Percentiles rank a stretch among this genome's conserved stretches.
Conservation (phyloP, 2,797 vertebrate species). For the Galago senegalensis region DNA sequence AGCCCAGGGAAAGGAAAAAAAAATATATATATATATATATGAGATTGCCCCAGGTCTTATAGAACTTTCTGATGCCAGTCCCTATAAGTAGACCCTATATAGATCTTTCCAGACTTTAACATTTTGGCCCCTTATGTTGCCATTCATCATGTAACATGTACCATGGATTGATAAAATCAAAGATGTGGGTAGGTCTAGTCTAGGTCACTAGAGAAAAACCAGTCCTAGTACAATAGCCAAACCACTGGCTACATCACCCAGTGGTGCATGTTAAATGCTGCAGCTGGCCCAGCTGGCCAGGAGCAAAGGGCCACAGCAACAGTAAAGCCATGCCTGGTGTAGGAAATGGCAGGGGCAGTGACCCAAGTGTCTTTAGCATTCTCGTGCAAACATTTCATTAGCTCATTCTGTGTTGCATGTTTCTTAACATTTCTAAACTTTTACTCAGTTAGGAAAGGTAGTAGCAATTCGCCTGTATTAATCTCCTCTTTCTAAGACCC, state of each 20-base stretch:
- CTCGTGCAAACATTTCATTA: background rate
- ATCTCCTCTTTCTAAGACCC: background rate
- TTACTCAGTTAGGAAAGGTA: background rate
- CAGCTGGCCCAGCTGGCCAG: background rate
- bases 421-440: background rate
- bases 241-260: background rate
- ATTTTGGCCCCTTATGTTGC: background rate
- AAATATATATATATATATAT: no score
- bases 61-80: background rate
- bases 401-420: background rate
- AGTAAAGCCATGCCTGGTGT: background rate
- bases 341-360: background rate
- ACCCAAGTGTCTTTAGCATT: background rate
- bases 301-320: background rate
- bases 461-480: background rate
- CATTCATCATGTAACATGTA: background rate
- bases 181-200: background rate
- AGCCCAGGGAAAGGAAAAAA: background rate
- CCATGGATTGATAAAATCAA: background rate
- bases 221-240: background rate
- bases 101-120: background rate
- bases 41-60: background rate
- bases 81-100: background rate
- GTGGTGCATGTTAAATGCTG: no score
- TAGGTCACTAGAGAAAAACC: background rate